These are phyloP conservation scores for Ferdinandea cuprea DNA, from an alignment of 2,888 invertebrate genomes.

Conservation along the genomic window DNA sequence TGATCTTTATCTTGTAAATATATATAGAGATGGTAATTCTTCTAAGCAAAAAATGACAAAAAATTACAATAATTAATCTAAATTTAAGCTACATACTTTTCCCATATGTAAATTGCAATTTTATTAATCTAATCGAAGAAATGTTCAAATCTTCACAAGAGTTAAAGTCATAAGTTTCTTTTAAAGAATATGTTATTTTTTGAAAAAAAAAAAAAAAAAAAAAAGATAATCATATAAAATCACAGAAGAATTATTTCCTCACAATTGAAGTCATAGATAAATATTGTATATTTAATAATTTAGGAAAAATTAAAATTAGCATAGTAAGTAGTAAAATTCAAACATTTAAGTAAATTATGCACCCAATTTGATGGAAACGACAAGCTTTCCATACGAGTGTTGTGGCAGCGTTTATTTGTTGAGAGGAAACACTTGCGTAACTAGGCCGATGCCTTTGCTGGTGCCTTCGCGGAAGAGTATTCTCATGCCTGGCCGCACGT, in stretches of 20 bases:
- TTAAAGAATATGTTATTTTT: conserved; percentile 18
- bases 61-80: conserved; percentile 29
- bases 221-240: conserved; percentile 61
- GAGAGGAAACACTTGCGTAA: conserved; percentile 89
- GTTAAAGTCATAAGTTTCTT: conserved; percentile 43
- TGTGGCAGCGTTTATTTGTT: conserved; percentile 77
- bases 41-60: conserved; percentile 41
- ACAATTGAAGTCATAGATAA: conserved; percentile 42
- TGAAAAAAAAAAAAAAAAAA: conserved; percentile 23
- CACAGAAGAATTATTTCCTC: conserved; percentile 70
- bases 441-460: conserved; percentile 93
- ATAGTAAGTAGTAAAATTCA: conserved; percentile 15
- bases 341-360: conserved; percentile 7
- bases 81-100: conserved; percentile 33
- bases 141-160: conserved; percentile 30
- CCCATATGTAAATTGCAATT: conserved; percentile 32
- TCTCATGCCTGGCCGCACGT: conserved; percentile 89
- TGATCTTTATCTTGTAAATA: conserved; percentile 59
- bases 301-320: conserved; percentile 19
- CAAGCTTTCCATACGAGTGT: not conserved
- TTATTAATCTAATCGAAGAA: conserved; percentile 15
- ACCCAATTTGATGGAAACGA: not conserved
- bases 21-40: conserved; percentile 36
- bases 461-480: conserved; percentile 92
- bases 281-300: no score